Percentiles rank a stretch among this genome's conserved stretches.
phyloP scores from a whole-genome alignment of 1,140 invertebrate genomes.

The Colletes latitarsis region DNA sequence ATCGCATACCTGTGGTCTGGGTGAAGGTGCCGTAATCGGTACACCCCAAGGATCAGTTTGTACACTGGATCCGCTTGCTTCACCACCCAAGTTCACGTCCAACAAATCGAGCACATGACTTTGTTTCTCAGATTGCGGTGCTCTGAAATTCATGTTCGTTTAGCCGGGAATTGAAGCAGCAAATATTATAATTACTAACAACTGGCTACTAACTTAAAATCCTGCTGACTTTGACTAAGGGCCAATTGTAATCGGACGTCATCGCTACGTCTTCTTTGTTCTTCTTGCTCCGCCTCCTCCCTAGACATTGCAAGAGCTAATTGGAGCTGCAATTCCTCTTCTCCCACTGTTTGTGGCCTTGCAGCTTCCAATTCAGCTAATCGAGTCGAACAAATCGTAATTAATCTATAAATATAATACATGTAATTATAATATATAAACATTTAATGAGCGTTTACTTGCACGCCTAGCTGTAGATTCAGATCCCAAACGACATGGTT shows the following conservation, averaged over 20 bases:
- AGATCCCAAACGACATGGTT: constrained; percentile 73
- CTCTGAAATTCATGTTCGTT: constrained; percentile 67
- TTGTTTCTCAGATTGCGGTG: constrained; percentile 80
- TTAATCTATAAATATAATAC: background rate
- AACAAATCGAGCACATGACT: constrained; percentile 91
- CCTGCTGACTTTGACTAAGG: constrained; percentile 95
- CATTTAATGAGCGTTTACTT: constrained; percentile 54
- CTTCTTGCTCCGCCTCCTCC: constrained; percentile 98
- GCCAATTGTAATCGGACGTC: constrained; percentile 97
- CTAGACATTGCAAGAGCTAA: constrained; percentile 98
- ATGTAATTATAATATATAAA: constrained; percentile 36
- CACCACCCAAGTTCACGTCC: constrained; percentile 89
- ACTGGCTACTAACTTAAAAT: constrained; percentile 86
- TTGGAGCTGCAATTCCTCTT: constrained; percentile 99
- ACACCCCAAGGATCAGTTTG: constrained; percentile 88
- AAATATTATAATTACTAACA: background rate
- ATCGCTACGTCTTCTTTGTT: constrained; percentile 94
- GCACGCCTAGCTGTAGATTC: constrained; percentile 75
- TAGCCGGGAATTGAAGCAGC: background rate
- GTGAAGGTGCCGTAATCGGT: constrained; percentile 81
- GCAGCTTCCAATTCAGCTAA: constrained; percentile 93
- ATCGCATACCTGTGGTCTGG: constrained; percentile 79
- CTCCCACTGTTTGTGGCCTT: constrained; percentile 96
- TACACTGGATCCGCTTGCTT: constrained; percentile 79
- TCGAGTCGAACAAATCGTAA: constrained; percentile 19